Conservation (phyloP, 2,113 vertebrate genomes). For the Cnemophilus loriae region DNA sequence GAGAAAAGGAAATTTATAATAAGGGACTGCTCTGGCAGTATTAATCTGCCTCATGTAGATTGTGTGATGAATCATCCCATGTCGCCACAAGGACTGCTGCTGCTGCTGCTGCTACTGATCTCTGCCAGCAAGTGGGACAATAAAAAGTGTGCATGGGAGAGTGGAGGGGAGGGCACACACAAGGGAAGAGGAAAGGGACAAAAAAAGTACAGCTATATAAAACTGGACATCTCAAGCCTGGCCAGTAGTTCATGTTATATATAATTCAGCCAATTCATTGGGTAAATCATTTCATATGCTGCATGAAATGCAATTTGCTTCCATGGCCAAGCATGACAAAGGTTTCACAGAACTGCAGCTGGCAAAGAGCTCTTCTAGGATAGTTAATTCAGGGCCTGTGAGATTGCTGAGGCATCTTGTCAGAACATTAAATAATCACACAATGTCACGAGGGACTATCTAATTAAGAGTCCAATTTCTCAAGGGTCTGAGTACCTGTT, state of each 20-base stretch:
- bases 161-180: not conserved
- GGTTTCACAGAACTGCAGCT: not conserved
- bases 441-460: slow-evolving; percentile 2
- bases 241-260: not conserved
- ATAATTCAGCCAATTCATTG: not conserved
- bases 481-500: slow-evolving; percentile 33
- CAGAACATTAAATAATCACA: slow-evolving; percentile 44
- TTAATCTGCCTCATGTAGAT: slow-evolving; percentile 21
- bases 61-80: slow-evolving; percentile 17
- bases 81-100: not conserved
- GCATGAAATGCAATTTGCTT: slow-evolving; percentile 47
- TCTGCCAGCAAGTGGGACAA: not conserved
- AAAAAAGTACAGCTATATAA: not conserved
- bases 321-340: slow-evolving; percentile 41
- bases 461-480: slow-evolving; percentile 35
- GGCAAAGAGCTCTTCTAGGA: slow-evolving; percentile 12
- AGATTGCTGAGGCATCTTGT: slow-evolving; percentile 8
- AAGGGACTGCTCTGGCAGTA: not conserved
- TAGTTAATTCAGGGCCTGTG: not conserved
- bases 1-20: slow-evolving; percentile 32
- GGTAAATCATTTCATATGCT: slow-evolving; percentile 29
- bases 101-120: not conserved
- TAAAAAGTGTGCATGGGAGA: not conserved
- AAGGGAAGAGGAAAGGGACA: not conserved
- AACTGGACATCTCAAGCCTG: not conserved